phyloP scores from a whole-genome alignment of 2,113 vertebrate species.

The Callospermophilus lateralis region DNA sequence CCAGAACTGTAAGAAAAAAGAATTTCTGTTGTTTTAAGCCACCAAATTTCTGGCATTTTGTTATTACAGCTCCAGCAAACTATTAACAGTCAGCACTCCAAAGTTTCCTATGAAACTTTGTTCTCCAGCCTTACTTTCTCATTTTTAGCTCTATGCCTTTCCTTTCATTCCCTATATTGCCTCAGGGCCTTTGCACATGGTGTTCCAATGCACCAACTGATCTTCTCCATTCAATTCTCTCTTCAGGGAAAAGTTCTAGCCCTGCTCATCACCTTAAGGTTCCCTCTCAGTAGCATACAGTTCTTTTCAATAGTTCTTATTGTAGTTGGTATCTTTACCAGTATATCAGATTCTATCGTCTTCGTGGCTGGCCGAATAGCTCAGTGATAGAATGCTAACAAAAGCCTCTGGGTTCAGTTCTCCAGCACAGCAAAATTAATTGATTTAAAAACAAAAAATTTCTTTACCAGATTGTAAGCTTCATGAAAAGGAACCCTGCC shows the following conservation, averaged over 20 bases:
- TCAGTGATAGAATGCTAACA: not conserved
- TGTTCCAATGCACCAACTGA: not conserved
- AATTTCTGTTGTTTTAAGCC: not conserved
- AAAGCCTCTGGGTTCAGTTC: not conserved
- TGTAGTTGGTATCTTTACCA: not conserved
- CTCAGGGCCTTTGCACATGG: not conserved
- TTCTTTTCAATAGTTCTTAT: not conserved
- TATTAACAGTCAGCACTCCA: not conserved
- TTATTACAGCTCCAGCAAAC: not conserved
- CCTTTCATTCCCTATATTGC: not conserved
- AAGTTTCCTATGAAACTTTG: not conserved
- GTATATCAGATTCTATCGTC: not conserved
- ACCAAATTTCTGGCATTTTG: not conserved
- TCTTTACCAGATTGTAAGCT: not conserved
- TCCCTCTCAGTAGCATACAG: not conserved
- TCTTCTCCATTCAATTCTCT: not conserved
- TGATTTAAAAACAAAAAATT: not conserved
- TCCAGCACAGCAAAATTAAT: not conserved
- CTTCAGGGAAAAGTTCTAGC: not conserved
- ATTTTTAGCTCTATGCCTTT: not conserved
- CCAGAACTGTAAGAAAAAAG: not conserved
- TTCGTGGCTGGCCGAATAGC: not conserved
- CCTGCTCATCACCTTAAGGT: not conserved
- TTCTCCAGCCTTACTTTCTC: not conserved
- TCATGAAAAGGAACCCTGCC: not conserved